Conservation (phyloP, 1,140 invertebrate genomes). For the Diorhabda sublineata region DNA sequence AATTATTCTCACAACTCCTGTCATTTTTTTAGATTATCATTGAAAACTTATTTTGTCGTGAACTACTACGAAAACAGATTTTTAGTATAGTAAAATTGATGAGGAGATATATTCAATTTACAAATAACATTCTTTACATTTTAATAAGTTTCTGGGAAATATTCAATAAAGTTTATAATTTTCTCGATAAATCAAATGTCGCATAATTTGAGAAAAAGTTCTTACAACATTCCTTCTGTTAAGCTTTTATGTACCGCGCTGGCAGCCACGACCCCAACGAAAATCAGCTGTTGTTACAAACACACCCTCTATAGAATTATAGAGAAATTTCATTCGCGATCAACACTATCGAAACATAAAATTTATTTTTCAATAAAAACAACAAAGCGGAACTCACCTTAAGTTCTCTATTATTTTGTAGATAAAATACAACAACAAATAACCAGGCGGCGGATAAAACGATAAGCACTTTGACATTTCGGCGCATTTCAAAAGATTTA, state of each 20-base stretch:
- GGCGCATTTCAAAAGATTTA: constrained; percentile 42
- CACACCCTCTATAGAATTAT: not conserved
- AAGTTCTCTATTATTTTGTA: constrained; percentile 43
- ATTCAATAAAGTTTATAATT: too few relatives aligned
- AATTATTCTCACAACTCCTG: too few relatives aligned
- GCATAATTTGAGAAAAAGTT: too few relatives aligned
- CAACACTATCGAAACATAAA: not conserved
- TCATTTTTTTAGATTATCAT: too few relatives aligned
- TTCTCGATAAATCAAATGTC: too few relatives aligned
- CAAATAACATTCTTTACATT: too few relatives aligned
- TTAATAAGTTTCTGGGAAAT: too few relatives aligned
- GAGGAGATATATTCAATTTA: too few relatives aligned
- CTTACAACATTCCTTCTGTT: too few relatives aligned
- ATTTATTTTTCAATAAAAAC: constrained; percentile 3
- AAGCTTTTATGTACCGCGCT: not conserved
- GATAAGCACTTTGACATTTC: constrained; percentile 51
- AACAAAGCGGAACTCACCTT: constrained; percentile 31
- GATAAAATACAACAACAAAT: constrained; percentile 52
- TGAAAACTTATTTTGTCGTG: too few relatives aligned
- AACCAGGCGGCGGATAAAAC: constrained; percentile 51
- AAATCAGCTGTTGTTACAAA: not conserved
- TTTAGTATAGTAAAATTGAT: too few relatives aligned
- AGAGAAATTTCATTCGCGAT: not conserved
- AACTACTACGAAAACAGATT: too few relatives aligned
- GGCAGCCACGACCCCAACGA: not conserved